These are phyloP conservation scores for Calameuta filiformis DNA, from an alignment of 2,888 invertebrate species.

Conservation along the genomic window DNA sequence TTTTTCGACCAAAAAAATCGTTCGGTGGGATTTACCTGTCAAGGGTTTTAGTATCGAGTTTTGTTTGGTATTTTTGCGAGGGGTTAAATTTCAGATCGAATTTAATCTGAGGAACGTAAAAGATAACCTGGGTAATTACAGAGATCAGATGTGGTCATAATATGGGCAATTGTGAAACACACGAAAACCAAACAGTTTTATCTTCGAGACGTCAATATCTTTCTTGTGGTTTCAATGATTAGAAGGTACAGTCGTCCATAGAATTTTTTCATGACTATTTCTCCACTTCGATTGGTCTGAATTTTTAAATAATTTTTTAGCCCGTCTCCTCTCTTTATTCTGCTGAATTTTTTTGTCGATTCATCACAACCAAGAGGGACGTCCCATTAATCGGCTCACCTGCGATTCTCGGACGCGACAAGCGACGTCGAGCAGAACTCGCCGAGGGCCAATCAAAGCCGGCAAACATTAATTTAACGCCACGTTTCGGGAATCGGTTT, in stretches of 20 bases:
- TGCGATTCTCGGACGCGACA: constrained; percentile 45
- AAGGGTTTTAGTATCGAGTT: neutral
- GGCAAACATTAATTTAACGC: constrained; percentile 61
- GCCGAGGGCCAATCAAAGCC: constrained; percentile 51
- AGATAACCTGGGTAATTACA: neutral
- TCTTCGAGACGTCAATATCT: neutral
- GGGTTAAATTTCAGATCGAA: neutral
- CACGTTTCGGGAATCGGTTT: constrained; percentile 58
- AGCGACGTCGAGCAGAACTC: constrained; percentile 26
- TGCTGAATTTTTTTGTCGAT: neutral
- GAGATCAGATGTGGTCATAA: neutral
- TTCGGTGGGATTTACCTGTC: neutral
- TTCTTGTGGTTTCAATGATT: neutral
- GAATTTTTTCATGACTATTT: neutral
- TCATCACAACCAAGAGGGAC: constrained; percentile 19
- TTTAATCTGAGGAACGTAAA: neutral
- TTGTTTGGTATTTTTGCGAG: neutral
- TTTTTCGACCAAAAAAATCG: neutral
- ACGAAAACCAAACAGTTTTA: neutral
- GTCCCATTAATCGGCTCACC: constrained; percentile 48
- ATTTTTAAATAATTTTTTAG: neutral
- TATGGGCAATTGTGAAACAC: neutral
- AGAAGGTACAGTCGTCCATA: neutral
- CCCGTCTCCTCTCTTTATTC: neutral
- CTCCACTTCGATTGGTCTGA: neutral